Evolutionary conservation across 2,797 vertebrate species (phyloP), one percentile per base, ranked within the genome.

Genomic region (Danio albolineatus): DNA sequence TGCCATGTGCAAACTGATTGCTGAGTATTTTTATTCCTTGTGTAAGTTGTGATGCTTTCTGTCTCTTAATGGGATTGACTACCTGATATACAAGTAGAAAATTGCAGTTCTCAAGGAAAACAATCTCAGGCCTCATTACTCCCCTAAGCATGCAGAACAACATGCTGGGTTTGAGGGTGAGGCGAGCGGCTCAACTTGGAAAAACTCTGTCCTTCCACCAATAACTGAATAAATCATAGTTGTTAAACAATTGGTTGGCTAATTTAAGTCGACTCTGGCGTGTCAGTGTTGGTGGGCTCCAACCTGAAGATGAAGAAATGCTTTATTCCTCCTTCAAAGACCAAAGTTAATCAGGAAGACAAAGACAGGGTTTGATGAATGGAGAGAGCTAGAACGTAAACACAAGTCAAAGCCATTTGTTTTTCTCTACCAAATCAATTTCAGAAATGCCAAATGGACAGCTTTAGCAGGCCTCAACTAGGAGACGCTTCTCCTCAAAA

Each of bases 301-400:
- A 16, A 60, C 46, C 14, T n/a, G 66, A 72, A 69, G 43, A 66
- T 60, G 70, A 71, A 76, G 17, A 76, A 62, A 78, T 78, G 46
- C 62, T 79, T 67, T 17, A 67, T 28, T 49, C 85, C 84, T 76
- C 48, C 66, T 76, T 81, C 76, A 81, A 73, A 89, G 86, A 90
- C 88, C 83, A 90, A 89, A 90, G 88, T 89, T 91, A 88, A 91
- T 92, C 88, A 89, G 78, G 84, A 80, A 72, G 85, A 83, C 80
- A 89, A 84, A 80, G 85, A 87, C 84, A 83, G 65, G 53, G 81
- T 80, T 89, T 90, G 88, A 89, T 89, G 87, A 88, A 85, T 87
- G 86, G 64, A 83, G 84, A 87, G 82, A 83, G 71, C 21, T 39
- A 53, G 85, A 89, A 86, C 78, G 82, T 88, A 89, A 91, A 86